These are phyloP conservation scores for Myotis pilosus DNA, from an alignment of 2,797 vertebrate genomes.

Conservation along the genomic window DNA sequence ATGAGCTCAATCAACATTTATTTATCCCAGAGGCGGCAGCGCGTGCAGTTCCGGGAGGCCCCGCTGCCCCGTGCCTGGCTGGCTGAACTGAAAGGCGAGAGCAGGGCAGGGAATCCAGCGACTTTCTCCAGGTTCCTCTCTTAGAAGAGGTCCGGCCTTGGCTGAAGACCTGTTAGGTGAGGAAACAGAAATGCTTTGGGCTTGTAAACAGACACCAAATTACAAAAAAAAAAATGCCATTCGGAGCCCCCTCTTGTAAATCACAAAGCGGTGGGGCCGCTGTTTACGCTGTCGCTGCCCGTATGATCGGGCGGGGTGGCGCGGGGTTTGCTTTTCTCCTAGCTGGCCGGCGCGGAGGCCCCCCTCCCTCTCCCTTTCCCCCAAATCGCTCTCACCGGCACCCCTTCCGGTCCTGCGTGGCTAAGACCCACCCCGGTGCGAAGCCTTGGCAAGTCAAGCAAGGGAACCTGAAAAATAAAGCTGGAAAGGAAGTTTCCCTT, in stretches of 20 bases:
- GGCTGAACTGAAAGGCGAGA: constrained; percentile 78
- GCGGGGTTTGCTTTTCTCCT: neutral
- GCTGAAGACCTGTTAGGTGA: constrained; percentile 75
- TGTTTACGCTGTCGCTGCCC: constrained; percentile 53
- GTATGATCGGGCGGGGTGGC: neutral
- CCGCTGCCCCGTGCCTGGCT: constrained; percentile 73
- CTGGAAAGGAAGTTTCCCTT: no score
- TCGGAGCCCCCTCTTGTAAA: constrained; percentile 71
- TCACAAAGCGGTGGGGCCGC: constrained; percentile 70
- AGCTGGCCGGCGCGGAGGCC: accelerated
- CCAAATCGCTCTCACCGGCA: neutral
- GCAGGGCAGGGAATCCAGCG: constrained; percentile 69
- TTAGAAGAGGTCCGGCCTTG: constrained; percentile 74
- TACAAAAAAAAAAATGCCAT: constrained; percentile 74
- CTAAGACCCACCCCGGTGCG: no score
- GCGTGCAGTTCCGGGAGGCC: neutral
- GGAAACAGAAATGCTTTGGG: constrained; percentile 75
- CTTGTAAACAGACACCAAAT: constrained; percentile 83
- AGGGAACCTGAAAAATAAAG: neutral
- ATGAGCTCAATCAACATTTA: neutral
- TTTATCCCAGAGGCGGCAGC: accelerated
- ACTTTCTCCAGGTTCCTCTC: constrained; percentile 75
- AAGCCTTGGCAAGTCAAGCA: neutral
- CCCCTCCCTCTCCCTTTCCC: neutral
- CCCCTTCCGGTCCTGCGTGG: accelerated